Conservation (phyloP, 1,140 invertebrate genomes). For the Aplysia californica region DNA sequence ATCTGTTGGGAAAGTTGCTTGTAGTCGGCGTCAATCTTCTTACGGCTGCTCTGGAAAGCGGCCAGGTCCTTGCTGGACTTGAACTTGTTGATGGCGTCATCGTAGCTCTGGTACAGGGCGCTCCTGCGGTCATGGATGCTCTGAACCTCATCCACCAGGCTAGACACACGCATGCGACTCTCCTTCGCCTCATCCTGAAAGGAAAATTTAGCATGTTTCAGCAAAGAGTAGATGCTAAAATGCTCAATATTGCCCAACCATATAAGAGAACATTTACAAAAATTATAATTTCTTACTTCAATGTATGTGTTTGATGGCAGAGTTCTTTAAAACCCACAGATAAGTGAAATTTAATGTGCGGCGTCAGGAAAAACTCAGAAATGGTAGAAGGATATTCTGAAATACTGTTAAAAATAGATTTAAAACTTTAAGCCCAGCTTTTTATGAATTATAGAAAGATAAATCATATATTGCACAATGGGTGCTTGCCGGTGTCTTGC, state of each 20-base stretch:
- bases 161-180: conserved; percentile 70
- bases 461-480: too few species aligned
- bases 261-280: too few species aligned
- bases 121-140: conserved; percentile 75
- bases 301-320: too few species aligned
- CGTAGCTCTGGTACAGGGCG: conserved; percentile 75
- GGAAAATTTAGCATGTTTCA: not conserved
- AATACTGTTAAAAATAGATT: too few species aligned
- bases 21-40: conserved; percentile 76
- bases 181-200: conserved; percentile 74
- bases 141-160: conserved; percentile 71
- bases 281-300: too few species aligned
- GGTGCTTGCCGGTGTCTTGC: too few species aligned
- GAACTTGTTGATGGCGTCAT: conserved; percentile 75
- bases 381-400: too few species aligned
- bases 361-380: too few species aligned
- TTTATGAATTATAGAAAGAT: too few species aligned
- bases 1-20: conserved; percentile 74
- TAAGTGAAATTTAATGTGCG: too few species aligned
- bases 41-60: conserved; percentile 69
- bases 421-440: too few species aligned
- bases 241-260: not conserved
- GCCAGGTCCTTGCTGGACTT: conserved; percentile 76
- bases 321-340: too few species aligned
- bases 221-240: not conserved